phyloP scores from a whole-genome alignment of 2,888 invertebrate species.

The Drosophila robusta region DNA sequence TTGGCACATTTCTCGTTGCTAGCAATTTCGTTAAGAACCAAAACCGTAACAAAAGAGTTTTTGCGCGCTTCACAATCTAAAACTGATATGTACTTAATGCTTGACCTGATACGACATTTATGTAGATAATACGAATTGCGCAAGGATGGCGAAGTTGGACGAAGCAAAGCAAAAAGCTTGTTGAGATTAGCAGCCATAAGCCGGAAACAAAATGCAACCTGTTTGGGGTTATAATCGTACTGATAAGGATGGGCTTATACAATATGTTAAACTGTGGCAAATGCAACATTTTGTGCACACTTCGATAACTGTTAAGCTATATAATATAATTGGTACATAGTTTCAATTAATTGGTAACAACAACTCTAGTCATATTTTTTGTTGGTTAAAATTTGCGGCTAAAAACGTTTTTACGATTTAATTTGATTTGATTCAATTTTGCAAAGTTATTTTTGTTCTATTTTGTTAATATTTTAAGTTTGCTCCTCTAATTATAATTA shows the following conservation, averaged over 20 bases:
- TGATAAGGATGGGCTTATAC: not conserved
- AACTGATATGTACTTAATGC: constrained; percentile 54
- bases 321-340: constrained; percentile 31
- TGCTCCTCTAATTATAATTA: constrained; percentile 24
- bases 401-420: constrained; percentile 39
- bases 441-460: constrained; percentile 3
- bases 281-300: constrained; percentile 45
- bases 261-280: constrained; percentile 33
- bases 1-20: constrained; percentile 62
- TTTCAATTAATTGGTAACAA: constrained; percentile 40
- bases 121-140: constrained; percentile 3
- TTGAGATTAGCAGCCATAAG: constrained; percentile 29
- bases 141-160: constrained; percentile 17
- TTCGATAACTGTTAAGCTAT: constrained; percentile 37
- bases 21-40: constrained; percentile 19
- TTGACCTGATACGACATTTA: constrained; percentile 18
- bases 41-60: constrained; percentile 9
- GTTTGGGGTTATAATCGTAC: not conserved
- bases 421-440: constrained; percentile 8
- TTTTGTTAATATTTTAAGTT: constrained; percentile 29
- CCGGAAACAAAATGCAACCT: constrained; percentile 16
- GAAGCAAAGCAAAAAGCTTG: constrained; percentile 9
- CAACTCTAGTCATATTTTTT: constrained; percentile 29
- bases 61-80: constrained; percentile 41
- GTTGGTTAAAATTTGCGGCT: constrained; percentile 49